Percentiles rank a stretch among this genome's conserved stretches.
Conservation (phyloP, 2,797 vertebrate genomes). For the Microhierax caerulescens region DNA sequence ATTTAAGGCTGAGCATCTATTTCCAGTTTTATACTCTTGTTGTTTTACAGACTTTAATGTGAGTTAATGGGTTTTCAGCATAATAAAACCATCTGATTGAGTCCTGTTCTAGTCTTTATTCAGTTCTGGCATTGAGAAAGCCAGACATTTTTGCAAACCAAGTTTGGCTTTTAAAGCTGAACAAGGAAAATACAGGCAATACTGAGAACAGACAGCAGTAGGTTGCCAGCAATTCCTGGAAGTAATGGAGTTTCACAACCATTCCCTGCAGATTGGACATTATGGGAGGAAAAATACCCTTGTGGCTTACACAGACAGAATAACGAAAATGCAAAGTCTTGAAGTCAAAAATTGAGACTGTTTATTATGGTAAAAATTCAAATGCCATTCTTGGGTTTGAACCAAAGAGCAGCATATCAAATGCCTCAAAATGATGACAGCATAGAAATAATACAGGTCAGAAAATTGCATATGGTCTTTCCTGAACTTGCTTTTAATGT, state of each 20-base stretch:
- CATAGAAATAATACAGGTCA: background rate
- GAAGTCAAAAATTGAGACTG: background rate
- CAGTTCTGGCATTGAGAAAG: constrained; percentile 31
- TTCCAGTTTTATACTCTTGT: constrained; percentile 32
- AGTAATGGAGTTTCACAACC: constrained; percentile 66
- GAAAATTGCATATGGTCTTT: constrained; percentile 9
- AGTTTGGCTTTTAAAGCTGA: constrained; percentile 61
- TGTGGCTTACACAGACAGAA: background rate
- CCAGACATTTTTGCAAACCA: constrained; percentile 50
- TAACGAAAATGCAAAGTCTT: constrained; percentile 29
- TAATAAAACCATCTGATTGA: constrained; percentile 40
- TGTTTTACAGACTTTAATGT: constrained; percentile 15
- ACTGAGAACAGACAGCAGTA: constrained; percentile 25
- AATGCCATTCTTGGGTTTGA: constrained; percentile 27
- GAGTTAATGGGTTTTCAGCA: constrained; percentile 6
- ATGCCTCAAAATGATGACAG: constrained; percentile 12
- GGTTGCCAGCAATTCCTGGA: constrained; percentile 74
- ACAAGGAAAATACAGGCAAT: constrained; percentile 60
- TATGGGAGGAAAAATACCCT: constrained; percentile 36
- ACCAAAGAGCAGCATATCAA: constrained; percentile 12
- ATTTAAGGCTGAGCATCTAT: constrained; percentile 31
- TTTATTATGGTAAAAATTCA: constrained; percentile 36
- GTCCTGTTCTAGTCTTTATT: constrained; percentile 11
- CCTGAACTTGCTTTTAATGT: background rate
- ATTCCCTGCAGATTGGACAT: constrained; percentile 35